A percentile compares a stretch with the other conserved stretches of the same genome.
These are phyloP conservation scores for Xyrichtys novacula DNA, from an alignment of 2,797 vertebrate species.

Conservation along the genomic window DNA sequence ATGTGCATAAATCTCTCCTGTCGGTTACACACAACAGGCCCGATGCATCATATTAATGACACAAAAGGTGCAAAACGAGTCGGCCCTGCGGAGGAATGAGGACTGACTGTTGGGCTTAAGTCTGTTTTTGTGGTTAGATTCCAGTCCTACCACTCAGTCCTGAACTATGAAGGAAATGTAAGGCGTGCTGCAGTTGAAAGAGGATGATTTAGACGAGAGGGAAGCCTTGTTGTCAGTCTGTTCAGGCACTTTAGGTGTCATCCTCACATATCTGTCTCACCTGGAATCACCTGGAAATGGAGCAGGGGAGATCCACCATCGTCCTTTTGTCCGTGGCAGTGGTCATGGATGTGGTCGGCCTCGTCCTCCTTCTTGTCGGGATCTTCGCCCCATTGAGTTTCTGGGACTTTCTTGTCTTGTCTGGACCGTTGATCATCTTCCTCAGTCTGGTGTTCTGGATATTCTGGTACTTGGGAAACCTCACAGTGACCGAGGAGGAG, in stretches of 20 bases:
- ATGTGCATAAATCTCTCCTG: slow-evolving; percentile 33
- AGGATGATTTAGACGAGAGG: slow-evolving; percentile 19
- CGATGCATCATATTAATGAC: slow-evolving; percentile 5
- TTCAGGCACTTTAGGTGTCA: neutral
- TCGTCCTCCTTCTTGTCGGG: slow-evolving; percentile 87
- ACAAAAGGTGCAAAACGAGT: slow-evolving; percentile 54
- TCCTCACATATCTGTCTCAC: slow-evolving; percentile 7
- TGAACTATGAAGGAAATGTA: slow-evolving; percentile 52
- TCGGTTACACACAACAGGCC: slow-evolving; percentile 11
- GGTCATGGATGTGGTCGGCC: slow-evolving; percentile 82
- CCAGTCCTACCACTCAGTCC: slow-evolving; percentile 22
- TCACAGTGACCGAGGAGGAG: slow-evolving; percentile 84
- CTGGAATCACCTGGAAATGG: slow-evolving; percentile 70
- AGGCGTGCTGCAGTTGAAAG: slow-evolving; percentile 50
- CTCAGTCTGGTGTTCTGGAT: slow-evolving; percentile 91
- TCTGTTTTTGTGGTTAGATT: slow-evolving; percentile 29
- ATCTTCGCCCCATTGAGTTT: slow-evolving; percentile 83
- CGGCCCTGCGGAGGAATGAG: slow-evolving; percentile 60
- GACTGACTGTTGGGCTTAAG: slow-evolving; percentile 6
- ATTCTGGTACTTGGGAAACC: slow-evolving; percentile 90
- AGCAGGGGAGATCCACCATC: slow-evolving; percentile 58
- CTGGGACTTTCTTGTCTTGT: slow-evolving; percentile 93
- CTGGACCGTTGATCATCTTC: slow-evolving; percentile 87
- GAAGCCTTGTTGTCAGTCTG: slow-evolving; percentile 14
- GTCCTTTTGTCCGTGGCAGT: slow-evolving; percentile 81